These are phyloP conservation scores for Metellina segmentata DNA, from an alignment of 2,888 invertebrate species.

Conservation along the genomic window DNA sequence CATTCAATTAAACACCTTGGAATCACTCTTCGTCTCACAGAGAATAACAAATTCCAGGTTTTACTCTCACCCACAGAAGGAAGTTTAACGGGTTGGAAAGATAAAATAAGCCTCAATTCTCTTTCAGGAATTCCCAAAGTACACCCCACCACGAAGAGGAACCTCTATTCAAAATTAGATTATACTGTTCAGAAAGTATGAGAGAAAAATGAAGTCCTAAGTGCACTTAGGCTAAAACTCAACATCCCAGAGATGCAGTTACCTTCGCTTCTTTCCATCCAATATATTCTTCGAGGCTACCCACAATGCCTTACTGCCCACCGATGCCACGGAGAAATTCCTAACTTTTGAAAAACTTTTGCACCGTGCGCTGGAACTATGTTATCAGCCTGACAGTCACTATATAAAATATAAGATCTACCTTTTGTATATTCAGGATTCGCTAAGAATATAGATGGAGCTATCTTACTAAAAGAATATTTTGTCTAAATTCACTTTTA, in stretches of 20 bases:
- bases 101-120: neutral
- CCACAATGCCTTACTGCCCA: neutral
- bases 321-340: neutral
- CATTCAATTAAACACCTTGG: neutral
- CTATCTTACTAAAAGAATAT: neutral
- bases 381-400: neutral
- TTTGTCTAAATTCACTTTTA: neutral
- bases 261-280: neutral
- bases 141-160: neutral
- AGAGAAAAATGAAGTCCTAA: constrained; percentile 8
- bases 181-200: constrained; percentile 14
- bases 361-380: neutral
- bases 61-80: neutral
- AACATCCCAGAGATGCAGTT: neutral
- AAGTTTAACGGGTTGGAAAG: neutral
- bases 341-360: neutral
- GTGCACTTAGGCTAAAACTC: constrained; percentile 28
- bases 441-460: neutral
- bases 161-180: constrained; percentile 6
- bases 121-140: neutral
- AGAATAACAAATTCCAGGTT: neutral
- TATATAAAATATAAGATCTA: neutral
- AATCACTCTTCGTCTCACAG: neutral
- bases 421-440: neutral
- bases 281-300: too few species aligned